These are phyloP conservation scores for Eolophus roseicapilla DNA, from an alignment of 2,113 vertebrate genomes.

Conservation along the genomic window DNA sequence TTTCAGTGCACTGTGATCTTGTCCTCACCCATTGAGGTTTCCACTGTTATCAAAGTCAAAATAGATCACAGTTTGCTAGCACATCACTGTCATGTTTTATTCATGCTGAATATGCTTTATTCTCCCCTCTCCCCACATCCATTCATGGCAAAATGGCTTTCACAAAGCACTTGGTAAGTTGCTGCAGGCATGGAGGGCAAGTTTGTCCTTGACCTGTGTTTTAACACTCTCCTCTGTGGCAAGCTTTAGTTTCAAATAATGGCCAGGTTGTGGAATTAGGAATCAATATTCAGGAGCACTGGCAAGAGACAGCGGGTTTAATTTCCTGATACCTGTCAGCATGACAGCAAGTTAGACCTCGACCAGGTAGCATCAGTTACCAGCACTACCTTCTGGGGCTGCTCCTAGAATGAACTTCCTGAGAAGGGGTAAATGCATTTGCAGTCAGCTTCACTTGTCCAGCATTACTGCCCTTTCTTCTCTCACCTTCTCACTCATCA, in stretches of 20 bases:
- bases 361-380: constrained; percentile 48
- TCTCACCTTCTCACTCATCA: background rate
- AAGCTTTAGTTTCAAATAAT: constrained; percentile 61
- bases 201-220: constrained; percentile 46
- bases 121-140: background rate
- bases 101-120: constrained; percentile 41
- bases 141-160: constrained; percentile 44
- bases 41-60: constrained; percentile 55
- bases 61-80: constrained; percentile 46
- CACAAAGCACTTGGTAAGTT: constrained; percentile 1
- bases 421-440: background rate
- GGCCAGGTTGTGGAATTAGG: constrained; percentile 44
- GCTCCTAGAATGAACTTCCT: background rate
- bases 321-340: constrained; percentile 27
- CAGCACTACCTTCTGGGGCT: background rate
- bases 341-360: background rate
- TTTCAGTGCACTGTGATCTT: constrained; percentile 35
- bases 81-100: constrained; percentile 63
- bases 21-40: constrained; percentile 52
- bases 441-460: background rate
- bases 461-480: background rate
- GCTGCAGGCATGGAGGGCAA: constrained; percentile 18
- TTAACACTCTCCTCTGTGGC: background rate
- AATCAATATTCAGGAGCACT: constrained; percentile 34
- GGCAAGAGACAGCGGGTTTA: background rate